Evolutionary conservation across 2,113 vertebrate genomes (phyloP).

Genomic region (Accipiter cooperii): DNA sequence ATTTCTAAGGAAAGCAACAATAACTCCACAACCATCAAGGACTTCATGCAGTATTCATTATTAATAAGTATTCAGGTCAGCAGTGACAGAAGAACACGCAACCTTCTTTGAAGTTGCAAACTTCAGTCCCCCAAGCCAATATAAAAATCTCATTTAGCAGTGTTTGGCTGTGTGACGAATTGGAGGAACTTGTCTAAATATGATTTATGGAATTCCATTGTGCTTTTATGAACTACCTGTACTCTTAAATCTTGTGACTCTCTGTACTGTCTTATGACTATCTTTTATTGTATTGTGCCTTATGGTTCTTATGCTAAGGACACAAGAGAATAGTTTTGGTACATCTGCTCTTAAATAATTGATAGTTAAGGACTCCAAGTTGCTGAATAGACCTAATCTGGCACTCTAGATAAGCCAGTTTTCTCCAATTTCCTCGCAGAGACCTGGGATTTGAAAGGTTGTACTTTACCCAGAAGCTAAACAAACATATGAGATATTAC

Average conservation of each 20-base stretch:
- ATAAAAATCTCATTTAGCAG: conserved; percentile 51
- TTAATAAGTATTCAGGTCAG: not conserved
- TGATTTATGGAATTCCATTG: conserved; percentile 58
- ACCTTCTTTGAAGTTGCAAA: not conserved
- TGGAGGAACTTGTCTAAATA: conserved; percentile 19
- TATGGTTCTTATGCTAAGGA: not conserved
- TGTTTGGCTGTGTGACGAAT: not conserved
- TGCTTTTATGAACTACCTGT: conserved; percentile 45
- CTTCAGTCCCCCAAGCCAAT: not conserved
- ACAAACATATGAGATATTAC: not conserved
- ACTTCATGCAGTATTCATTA: not conserved
- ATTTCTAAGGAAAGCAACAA: not conserved
- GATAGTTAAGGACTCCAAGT: conserved; percentile 37
- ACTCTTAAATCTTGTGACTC: not conserved
- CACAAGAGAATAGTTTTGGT: conserved; percentile 8
- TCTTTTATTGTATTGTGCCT: conserved; percentile 40
- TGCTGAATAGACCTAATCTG: conserved; percentile 18
- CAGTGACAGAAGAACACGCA: not conserved
- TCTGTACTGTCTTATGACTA: not conserved
- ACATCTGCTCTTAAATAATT: conserved; percentile 43
- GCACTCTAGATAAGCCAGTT: not conserved
- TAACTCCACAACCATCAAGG: not conserved
- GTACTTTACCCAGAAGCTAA: not conserved
- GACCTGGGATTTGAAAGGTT: not conserved
- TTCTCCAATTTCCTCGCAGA: conserved; percentile 14